Evolutionary conservation across 2,113 vertebrate species (phyloP).

Genomic region (Climacteris rufus): DNA sequence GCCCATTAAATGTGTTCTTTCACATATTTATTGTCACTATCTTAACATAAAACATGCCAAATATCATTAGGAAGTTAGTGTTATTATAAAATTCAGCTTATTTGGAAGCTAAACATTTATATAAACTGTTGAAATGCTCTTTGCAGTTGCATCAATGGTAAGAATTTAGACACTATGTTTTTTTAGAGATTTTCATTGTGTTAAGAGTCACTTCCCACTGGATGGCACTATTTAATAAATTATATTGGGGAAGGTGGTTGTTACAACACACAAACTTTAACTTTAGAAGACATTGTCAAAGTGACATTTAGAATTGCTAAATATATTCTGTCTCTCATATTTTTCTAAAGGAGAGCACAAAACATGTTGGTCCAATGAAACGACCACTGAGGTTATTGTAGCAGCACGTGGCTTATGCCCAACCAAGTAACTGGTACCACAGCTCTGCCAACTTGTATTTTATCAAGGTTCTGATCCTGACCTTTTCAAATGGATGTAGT

Average conservation of each 20-base stretch:
- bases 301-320: background rate
- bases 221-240: conserved; percentile 67
- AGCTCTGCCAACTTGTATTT: background rate
- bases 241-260: background rate
- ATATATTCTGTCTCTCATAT: background rate
- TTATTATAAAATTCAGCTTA: background rate
- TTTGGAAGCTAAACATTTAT: background rate
- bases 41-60: background rate
- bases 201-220: conserved; percentile 36
- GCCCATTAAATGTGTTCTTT: background rate
- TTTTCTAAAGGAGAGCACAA: background rate
- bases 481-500: background rate
- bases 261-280: background rate
- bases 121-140: background rate
- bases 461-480: background rate
- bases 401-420: background rate
- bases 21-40: background rate
- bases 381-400: background rate
- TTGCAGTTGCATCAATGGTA: background rate
- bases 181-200: background rate
- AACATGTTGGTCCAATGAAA: background rate
- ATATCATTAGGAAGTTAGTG: background rate
- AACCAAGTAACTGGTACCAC: background rate
- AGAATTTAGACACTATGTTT: background rate
- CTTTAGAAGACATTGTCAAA: background rate